Conservation (phyloP, 2,888 invertebrate species). For the Carpatolechia fugitivella region DNA sequence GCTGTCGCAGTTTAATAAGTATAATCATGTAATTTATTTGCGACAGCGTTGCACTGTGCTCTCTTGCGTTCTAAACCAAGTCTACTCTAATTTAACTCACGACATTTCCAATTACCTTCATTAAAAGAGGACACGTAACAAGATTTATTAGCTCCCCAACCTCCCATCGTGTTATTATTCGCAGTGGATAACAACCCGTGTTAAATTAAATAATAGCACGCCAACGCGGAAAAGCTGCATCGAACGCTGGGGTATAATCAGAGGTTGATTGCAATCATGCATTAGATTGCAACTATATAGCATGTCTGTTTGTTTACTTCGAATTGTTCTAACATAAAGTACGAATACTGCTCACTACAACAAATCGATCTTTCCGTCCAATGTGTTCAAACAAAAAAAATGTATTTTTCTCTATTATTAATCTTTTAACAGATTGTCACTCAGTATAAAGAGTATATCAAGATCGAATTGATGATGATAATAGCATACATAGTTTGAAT, state of each 20-base stretch:
- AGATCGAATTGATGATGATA: no score
- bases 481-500: no score
- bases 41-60: conserved; percentile 37
- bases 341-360: not conserved
- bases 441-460: no score
- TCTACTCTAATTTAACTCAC: conserved; percentile 37
- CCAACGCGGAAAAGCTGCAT: conserved; percentile 45
- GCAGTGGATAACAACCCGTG: conserved; percentile 21
- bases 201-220: conserved; percentile 22
- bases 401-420: no score
- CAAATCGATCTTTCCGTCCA: not conserved
- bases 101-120: conserved; percentile 38
- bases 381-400: no score
- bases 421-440: no score
- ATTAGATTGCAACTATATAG: conserved; percentile 7
- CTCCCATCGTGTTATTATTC: conserved; percentile 30
- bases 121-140: conserved; percentile 30
- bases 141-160: conserved; percentile 21
- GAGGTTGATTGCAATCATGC: conserved; percentile 28
- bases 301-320: not conserved
- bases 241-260: conserved; percentile 21
- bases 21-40: conserved; percentile 47
- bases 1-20: not conserved
- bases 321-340: not conserved
- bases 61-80: conserved; percentile 7